These are phyloP conservation scores for Psettodes erumei DNA, from an alignment of 2,113 vertebrate genomes.

Conservation along the genomic window DNA sequence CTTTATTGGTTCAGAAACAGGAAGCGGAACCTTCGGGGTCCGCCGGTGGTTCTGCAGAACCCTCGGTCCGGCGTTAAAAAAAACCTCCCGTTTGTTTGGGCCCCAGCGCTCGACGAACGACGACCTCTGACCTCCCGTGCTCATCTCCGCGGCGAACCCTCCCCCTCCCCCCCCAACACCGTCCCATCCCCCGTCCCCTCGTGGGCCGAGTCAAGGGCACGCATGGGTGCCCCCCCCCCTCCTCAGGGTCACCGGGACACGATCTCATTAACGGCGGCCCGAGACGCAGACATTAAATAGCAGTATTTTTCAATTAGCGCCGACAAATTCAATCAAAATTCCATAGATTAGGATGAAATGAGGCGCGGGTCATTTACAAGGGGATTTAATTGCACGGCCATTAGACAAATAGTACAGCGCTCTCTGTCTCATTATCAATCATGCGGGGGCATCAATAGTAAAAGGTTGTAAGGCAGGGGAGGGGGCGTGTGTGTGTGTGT, in stretches of 20 bases:
- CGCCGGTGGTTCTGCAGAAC: too few species aligned
- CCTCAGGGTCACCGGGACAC: conserved; percentile 90
- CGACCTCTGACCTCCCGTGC: conserved; percentile 60
- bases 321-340: conserved; percentile 99
- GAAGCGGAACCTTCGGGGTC: too few species aligned
- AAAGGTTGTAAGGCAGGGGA: conserved; percentile 73
- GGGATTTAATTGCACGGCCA: conserved; percentile 99
- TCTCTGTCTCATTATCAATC: conserved; percentile 97
- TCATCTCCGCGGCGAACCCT: conserved; percentile 26
- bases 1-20: too few species aligned
- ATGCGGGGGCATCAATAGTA: conserved; percentile 93
- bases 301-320: conserved; percentile 99
- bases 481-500: conserved; percentile 16
- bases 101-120: too few species aligned
- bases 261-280: conserved; percentile 89
- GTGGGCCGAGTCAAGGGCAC: conserved; percentile 64
- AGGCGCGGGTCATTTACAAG: conserved; percentile 99
- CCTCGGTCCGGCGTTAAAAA: too few species aligned
- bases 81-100: too few species aligned
- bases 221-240: conserved; percentile 34
- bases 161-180: not conserved
- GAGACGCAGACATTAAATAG: conserved; percentile 95
- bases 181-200: not conserved
- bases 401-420: conserved; percentile 99
- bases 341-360: conserved; percentile 99